Evolutionary conservation across 2,888 invertebrate genomes (phyloP), one percentile per base, ranked within the genome.

Genomic region (Philopedon plagiatum): DNA sequence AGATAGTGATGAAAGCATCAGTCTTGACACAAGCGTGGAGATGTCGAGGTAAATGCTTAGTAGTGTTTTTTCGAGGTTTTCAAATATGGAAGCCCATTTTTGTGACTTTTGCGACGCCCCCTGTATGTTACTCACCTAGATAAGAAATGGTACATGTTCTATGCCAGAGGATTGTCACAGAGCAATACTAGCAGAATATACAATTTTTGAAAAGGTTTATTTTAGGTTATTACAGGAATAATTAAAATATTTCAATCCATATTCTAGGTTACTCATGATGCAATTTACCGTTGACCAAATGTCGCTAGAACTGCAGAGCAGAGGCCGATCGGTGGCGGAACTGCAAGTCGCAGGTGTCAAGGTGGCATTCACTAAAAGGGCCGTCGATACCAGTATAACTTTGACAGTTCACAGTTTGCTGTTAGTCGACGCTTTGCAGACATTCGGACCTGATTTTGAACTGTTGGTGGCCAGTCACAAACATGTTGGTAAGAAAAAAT

Each of bases 391-490:
- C 3, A 91, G 92, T 77, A 87, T 96, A 41, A 91, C 93, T 1
- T 90, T 98, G 73, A 95, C 95, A 9, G 96, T 98, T 56, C 97
- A 97, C 86, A 96, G 97, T 80, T 88, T 98, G 78, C 88, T 98
- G 67, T 86, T 98, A 64, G 98, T 96, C 2, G 98, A 98, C 87
- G 98, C 98, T 57, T 88, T 98, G 83, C 98, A 98, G 86, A 96
- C 96, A 13, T 96, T 95, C 85, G 98, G 98, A 0, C 93, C 94
- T 0, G 98, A 98, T 88, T 98, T 97, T 87, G 98, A 98, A 85
- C 87, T 98, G 60, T 88, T 98, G 7, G 92, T 97, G 13, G 98
- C 98, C 26, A 97, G 97, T 83, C 98, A 98, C 85, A 94, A 94
- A 82, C 96, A 97, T 85, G 94, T 98, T 21, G 95, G 94, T 94